phyloP scores from a whole-genome alignment of 53 echinoderm and acorn worm genomes.

The Stichopus horrens region DNA sequence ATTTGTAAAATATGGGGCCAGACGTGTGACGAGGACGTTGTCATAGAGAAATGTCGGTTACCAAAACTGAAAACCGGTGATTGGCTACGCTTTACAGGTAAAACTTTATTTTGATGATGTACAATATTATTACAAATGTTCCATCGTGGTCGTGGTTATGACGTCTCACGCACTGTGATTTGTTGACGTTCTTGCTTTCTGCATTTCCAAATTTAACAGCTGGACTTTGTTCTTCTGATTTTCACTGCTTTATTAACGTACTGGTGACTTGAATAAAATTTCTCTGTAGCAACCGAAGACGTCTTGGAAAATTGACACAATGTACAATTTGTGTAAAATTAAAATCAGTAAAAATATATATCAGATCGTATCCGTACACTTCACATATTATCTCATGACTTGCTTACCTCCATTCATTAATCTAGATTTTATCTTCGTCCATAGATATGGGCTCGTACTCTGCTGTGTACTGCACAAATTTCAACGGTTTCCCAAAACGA shows the following conservation, averaged over 20 bases:
- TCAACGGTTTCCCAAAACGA: conserved; percentile 6
- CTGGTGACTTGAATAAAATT: not conserved
- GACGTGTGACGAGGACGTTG: conserved; percentile 19
- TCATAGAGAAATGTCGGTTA: not conserved
- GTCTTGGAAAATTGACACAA: not conserved
- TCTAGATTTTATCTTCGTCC: not conserved
- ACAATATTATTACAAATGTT: too few species aligned
- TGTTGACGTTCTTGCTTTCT: too few species aligned
- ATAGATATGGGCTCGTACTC: conserved; percentile 23
- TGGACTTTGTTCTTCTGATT: too few species aligned
- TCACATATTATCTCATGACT: not conserved
- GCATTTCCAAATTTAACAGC: too few species aligned
- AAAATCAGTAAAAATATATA: not conserved
- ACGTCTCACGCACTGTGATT: too few species aligned
- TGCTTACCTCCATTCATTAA: not conserved
- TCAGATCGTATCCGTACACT: not conserved
- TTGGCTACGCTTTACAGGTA: conserved; percentile 33
- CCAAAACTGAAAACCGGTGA: conserved; percentile 26
- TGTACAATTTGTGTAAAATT: not conserved
- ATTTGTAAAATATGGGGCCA: conserved; percentile 39
- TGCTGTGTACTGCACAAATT: conserved; percentile 5
- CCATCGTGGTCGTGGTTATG: too few species aligned
- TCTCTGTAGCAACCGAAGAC: not conserved
- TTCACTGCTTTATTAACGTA: too few species aligned
- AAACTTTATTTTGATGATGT: too few species aligned